Evolutionary conservation across 2,888 invertebrate species (phyloP), one percentile per base, ranked within the genome.

Genomic region (Thymelicus lineola): DNA sequence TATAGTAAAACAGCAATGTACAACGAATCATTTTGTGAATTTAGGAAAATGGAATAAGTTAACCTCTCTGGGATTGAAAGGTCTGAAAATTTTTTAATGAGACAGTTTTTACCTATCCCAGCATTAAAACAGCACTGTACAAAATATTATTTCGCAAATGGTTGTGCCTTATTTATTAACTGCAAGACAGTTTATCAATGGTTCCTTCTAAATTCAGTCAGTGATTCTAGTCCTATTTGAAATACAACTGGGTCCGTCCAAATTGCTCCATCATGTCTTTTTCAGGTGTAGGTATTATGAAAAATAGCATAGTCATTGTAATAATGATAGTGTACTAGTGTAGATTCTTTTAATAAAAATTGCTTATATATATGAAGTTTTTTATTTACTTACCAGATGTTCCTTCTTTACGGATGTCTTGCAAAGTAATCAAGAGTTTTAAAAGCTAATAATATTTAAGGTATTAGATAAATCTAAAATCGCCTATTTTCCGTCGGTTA

Each of bases 211-310:
- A 83, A 72, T 74, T 75, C 77, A 82, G 76, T 84, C 80, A 80
- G 78, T 82, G 76, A 82, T 80, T 90, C 92, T 92, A 93, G 92
- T 92, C 93, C 82, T 90, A 86, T 83, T 81, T 83, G 74, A 77
- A 77, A 86, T 82, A 85, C 78, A 85, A 89, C 87, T 83, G 81
- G 87, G 89, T 92, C 93, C 93, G 93, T 93, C 93, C 93, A 91
- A 91, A 90, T 89, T 91, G 84, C 85, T 89, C 85, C 83, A 84
- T 78, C 80, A 80, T 80, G 73, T 83, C 78, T 82, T 79, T 81
- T 77, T 82, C 82, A 76, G 80, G 78, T 78, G 75, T 75, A 69
- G 71, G 75, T 73, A 70, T 74, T 77, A 79, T 75, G 76, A 75
- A 74, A 72, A 76, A 73, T 79, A 73, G 75, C 77, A 78, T 80